These are phyloP conservation scores for Bujurquina vittata DNA, from an alignment of 2,113 vertebrate species.

Conservation along the genomic window DNA sequence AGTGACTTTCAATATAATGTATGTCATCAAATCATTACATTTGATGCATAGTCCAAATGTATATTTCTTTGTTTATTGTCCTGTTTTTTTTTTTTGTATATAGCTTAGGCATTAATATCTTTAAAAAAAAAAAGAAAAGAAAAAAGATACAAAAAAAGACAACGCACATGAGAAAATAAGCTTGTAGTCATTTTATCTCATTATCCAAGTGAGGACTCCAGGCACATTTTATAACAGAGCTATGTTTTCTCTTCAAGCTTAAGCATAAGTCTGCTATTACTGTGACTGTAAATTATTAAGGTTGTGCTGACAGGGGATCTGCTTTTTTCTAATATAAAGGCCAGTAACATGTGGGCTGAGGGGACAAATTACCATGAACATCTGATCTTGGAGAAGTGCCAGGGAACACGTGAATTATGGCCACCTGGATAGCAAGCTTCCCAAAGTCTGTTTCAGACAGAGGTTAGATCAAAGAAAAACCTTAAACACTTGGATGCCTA, in stretches of 20 bases:
- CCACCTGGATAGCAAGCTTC: conserved; percentile 55
- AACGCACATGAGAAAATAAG: too few relatives aligned
- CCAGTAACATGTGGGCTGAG: conserved; percentile 40
- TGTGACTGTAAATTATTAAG: conserved; percentile 58
- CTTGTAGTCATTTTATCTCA: conserved; percentile 9
- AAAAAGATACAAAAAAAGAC: neutral
- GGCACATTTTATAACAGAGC: neutral
- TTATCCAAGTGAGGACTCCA: neutral
- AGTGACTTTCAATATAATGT: neutral
- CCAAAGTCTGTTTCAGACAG: conserved; percentile 28
- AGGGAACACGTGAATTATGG: conserved; percentile 38
- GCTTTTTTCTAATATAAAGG: conserved; percentile 31
- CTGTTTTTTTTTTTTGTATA: neutral
- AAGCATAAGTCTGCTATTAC: conserved; percentile 30
- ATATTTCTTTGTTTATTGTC: neutral
- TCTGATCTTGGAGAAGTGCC: conserved; percentile 44
- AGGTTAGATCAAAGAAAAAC: conserved; percentile 47
- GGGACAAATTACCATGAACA: conserved; percentile 52
- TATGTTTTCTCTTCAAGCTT: conserved; percentile 14
- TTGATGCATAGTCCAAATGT: neutral
- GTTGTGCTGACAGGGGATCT: conserved; percentile 26
- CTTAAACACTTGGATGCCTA: conserved; percentile 12
- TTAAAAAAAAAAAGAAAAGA: rapidly evolving
- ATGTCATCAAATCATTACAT: neutral
- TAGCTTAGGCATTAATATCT: rapidly evolving